Evolutionary conservation across 2,888 invertebrate species (phyloP).

Genomic region (Pyrrhosoma nymphula): DNA sequence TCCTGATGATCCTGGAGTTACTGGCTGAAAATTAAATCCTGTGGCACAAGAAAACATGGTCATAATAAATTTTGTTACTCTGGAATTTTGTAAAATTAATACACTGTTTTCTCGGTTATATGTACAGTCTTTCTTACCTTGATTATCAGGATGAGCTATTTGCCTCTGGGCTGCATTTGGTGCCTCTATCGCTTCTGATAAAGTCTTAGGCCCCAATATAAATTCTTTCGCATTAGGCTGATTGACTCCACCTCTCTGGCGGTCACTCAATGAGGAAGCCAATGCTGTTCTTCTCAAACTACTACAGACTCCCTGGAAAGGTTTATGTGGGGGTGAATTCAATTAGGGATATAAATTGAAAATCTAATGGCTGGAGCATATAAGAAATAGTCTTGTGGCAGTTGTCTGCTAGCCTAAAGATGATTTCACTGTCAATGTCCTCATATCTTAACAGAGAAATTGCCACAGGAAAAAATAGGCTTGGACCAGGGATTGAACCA

Average conservation of each 20-base stretch:
- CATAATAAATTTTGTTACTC: background rate
- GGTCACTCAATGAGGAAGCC: constrained; percentile 19
- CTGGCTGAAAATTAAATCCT: constrained; percentile 68
- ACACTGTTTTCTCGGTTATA: background rate
- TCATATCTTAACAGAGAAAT: too few relatives aligned
- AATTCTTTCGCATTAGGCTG: constrained; percentile 20
- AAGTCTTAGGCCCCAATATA: constrained; percentile 21
- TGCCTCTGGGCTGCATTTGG: constrained; percentile 56
- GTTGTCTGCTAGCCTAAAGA: too few relatives aligned
- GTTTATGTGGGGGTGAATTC: background rate
- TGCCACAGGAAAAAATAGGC: too few relatives aligned
- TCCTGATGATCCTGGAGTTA: constrained; percentile 44
- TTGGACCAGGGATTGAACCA: too few relatives aligned
- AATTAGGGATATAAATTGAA: background rate
- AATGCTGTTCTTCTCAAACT: constrained; percentile 33
- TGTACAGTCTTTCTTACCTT: constrained; percentile 16
- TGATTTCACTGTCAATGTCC: too few relatives aligned
- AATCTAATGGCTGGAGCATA: background rate
- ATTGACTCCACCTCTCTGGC: background rate
- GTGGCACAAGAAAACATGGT: background rate
- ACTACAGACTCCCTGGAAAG: constrained; percentile 36
- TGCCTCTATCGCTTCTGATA: constrained; percentile 25
- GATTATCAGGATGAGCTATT: constrained; percentile 29
- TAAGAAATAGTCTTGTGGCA: too few relatives aligned
- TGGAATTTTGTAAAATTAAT: background rate